Conservation (phyloP, 1,140 invertebrate genomes). For the Lethrus apterus region DNA sequence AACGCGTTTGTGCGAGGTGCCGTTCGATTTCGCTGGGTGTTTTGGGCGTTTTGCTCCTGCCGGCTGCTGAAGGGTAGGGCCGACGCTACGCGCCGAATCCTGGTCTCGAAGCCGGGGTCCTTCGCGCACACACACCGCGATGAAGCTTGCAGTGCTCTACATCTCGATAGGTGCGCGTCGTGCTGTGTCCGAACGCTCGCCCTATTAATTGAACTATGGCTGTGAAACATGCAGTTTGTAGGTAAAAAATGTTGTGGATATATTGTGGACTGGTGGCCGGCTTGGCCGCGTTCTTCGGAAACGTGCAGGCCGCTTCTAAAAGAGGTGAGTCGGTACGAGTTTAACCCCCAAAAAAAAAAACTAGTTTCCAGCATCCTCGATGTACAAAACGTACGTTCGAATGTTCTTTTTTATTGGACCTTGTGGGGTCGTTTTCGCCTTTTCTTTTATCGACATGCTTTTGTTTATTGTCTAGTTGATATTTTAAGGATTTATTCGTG, state of each 20-base stretch:
- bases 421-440: too few species aligned
- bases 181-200: constrained; percentile 18
- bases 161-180: constrained; percentile 32
- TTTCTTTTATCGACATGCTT: too few species aligned
- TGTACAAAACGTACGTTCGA: too few species aligned
- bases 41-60: neutral
- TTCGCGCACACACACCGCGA: constrained; percentile 32
- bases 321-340: constrained; percentile 35
- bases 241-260: constrained; percentile 36
- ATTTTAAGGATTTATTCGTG: too few species aligned
- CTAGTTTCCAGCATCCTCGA: too few species aligned
- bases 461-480: too few species aligned
- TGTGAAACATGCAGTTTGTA: constrained; percentile 35
- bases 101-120: constrained; percentile 23
- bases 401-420: too few species aligned
- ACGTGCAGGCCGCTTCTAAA: constrained; percentile 29
- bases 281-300: constrained; percentile 25
- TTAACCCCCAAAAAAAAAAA: too few species aligned
- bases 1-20: too few species aligned
- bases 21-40: neutral
- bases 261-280: constrained; percentile 33
- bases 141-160: constrained; percentile 34
- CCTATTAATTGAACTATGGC: constrained; percentile 26
- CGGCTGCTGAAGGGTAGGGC: constrained; percentile 28
- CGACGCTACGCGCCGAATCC: constrained; percentile 29